Conservation (phyloP, 2,888 invertebrate species). For the Philonicus albiceps region DNA sequence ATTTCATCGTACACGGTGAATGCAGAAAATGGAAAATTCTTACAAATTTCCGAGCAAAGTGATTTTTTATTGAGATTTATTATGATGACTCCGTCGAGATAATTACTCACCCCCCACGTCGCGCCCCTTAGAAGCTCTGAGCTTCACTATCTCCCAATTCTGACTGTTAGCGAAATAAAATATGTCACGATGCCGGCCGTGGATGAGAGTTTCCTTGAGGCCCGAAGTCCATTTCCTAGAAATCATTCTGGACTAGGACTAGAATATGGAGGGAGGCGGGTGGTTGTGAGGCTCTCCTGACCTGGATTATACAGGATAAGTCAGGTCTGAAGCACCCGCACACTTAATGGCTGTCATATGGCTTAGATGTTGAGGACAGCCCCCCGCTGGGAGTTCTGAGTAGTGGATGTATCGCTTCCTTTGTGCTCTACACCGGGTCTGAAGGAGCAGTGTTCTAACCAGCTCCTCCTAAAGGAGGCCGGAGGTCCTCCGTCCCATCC, state of each 20-base stretch:
- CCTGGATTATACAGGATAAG: neutral
- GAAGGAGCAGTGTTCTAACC: neutral
- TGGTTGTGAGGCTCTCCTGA: neutral
- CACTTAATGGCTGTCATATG: slow-evolving; percentile 18
- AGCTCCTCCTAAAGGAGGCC: neutral
- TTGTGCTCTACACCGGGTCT: neutral
- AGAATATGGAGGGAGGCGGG: neutral
- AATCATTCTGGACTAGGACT: neutral
- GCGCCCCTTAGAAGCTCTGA: neutral
- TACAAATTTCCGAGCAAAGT: slow-evolving; percentile 42
- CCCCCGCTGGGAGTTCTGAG: neutral
- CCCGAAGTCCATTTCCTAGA: neutral
- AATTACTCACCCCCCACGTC: slow-evolving; percentile 31
- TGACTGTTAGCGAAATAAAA: slow-evolving; percentile 3
- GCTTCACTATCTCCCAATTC: no score
- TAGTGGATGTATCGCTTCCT: slow-evolving; percentile 5
- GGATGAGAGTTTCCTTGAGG: neutral
- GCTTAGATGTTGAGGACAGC: neutral
- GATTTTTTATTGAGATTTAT: slow-evolving; percentile 47
- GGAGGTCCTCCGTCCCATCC: neutral
- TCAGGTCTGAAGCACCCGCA: neutral
- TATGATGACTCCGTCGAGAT: slow-evolving; percentile 46
- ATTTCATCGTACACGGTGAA: neutral
- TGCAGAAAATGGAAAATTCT: slow-evolving; percentile 39
- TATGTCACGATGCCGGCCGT: neutral